Conservation (phyloP, 23 tunicate species). For the Phallusia fumigata region DNA sequence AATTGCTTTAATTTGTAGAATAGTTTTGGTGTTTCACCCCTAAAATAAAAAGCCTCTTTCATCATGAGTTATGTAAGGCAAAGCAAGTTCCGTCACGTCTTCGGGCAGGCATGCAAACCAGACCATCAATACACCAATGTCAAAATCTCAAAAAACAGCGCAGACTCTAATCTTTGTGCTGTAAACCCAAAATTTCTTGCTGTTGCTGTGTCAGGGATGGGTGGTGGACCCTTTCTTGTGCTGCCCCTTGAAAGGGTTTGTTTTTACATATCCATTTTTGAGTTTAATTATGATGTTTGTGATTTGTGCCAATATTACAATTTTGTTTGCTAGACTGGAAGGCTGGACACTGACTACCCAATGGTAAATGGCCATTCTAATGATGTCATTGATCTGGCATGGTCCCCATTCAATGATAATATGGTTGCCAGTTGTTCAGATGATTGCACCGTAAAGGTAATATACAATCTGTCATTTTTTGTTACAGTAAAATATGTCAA, state of each 20-base stretch:
- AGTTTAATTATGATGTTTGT: too few relatives aligned
- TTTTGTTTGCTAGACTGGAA: conserved; percentile 42
- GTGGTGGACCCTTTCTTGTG: conserved; percentile 68
- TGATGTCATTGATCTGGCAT: conserved; percentile 61
- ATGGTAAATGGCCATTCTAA: conserved; percentile 50
- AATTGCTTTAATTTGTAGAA: background rate
- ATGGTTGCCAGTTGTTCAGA: conserved; percentile 75
- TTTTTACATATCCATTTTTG: too few relatives aligned
- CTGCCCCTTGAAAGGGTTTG: conserved; percentile 51
- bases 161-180: conserved; percentile 64
- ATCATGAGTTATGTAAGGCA: conserved; percentile 47
- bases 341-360: conserved; percentile 34
- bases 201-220: conserved; percentile 27
- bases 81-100: conserved; percentile 81
- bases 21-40: too few relatives aligned
- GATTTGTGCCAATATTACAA: too few relatives aligned
- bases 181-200: conserved; percentile 82
- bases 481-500: too few relatives aligned
- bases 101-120: conserved; percentile 41
- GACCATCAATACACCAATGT: conserved; percentile 40
- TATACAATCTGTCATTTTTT: too few relatives aligned
- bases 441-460: conserved; percentile 64
- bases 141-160: conserved; percentile 42
- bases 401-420: conserved; percentile 83
- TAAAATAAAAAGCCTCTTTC: background rate